These are phyloP conservation scores for Microchirus variegatus DNA, from an alignment of 2,797 vertebrate genomes.

Conservation along the genomic window DNA sequence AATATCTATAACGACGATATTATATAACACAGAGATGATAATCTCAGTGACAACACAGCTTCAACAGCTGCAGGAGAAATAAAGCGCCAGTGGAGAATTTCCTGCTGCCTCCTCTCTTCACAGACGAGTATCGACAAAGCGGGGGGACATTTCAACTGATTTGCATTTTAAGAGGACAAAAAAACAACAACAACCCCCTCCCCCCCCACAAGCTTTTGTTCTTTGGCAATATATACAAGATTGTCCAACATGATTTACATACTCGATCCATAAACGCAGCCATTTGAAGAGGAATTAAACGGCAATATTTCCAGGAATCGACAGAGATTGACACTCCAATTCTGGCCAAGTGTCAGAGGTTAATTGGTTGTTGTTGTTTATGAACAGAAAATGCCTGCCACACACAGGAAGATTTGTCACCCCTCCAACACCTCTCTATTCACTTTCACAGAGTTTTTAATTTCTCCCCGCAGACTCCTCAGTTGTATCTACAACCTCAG, in stretches of 20 bases:
- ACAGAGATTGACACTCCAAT: constrained; percentile 61
- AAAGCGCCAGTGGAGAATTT: not conserved
- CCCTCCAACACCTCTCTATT: constrained; percentile 23
- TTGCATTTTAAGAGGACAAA: constrained; percentile 58
- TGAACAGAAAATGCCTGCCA: constrained; percentile 52
- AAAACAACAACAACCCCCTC: not conserved
- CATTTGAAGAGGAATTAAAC: constrained; percentile 58
- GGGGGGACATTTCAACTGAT: constrained; percentile 30
- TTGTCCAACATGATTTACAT: constrained; percentile 58
- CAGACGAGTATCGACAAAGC: constrained; percentile 17
- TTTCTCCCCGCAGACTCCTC: constrained; percentile 28
- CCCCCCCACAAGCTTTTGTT: constrained; percentile 12
- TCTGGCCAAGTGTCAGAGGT: constrained; percentile 60
- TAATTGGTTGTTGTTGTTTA: constrained; percentile 69
- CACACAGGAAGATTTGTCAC: constrained; percentile 46
- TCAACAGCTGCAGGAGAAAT: not conserved
- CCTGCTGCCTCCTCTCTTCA: constrained; percentile 5
- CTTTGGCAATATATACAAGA: constrained; percentile 41
- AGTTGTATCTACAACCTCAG: constrained; percentile 17
- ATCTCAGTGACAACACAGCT: not conserved
- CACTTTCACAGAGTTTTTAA: constrained; percentile 31
- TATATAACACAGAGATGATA: too few relatives aligned
- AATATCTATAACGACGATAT: too few relatives aligned
- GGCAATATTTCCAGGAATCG: constrained; percentile 56
- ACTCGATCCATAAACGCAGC: constrained; percentile 44